Evolutionary conservation across 1,140 invertebrate species (phyloP), one percentile per base, ranked within the genome.

Genomic region (Drosophila pandora): DNA sequence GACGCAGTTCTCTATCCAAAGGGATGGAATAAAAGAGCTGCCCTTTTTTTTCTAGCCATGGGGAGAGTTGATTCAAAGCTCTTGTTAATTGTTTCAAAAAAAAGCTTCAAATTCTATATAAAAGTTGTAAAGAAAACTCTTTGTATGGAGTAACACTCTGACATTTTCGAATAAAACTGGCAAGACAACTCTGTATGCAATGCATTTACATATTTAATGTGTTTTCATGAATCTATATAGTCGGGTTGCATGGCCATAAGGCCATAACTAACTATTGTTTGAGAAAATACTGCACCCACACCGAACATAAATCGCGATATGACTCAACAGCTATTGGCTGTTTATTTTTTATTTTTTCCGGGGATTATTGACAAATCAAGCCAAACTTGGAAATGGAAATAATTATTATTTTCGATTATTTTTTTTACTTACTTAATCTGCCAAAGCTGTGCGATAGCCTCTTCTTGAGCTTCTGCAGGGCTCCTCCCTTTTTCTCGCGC

Each of bases 401-500:
- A 43, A 17, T 39, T n/a, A 28, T 34, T 49, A n/a, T 8, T 30
- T 34, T 34, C 2, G 23, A 10, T 12, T 3, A 3, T 12, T 13
- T 23, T 12, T 49, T 22, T 4, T 93, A 96, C 96, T 97, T 93
- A 97, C 96, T 96, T 93, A 97, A 94, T 95, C 96, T 94, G 92
- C 96, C 96, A 92, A 97, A 97, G 93, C 96, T 97, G 92, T 97
- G 96, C 87, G 96, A 97, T 84, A 97, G 94, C 91, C 96, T 94
- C 93, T 97, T 97, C 93, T 96, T 96, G 84, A 97, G 94, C 93
- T 97, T 97, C 92, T 97, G 96, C 92, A 97, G 93, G 71, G 96
- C 95, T 84, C 96, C 96, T 77, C 96, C 95, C 92, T 97, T 97
- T 93, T 97, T 97, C 93, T 97, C 96, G 92, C 96, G 94, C 96